phyloP scores from a whole-genome alignment of 2,113 vertebrate genomes.

The Arenaria interpres region DNA sequence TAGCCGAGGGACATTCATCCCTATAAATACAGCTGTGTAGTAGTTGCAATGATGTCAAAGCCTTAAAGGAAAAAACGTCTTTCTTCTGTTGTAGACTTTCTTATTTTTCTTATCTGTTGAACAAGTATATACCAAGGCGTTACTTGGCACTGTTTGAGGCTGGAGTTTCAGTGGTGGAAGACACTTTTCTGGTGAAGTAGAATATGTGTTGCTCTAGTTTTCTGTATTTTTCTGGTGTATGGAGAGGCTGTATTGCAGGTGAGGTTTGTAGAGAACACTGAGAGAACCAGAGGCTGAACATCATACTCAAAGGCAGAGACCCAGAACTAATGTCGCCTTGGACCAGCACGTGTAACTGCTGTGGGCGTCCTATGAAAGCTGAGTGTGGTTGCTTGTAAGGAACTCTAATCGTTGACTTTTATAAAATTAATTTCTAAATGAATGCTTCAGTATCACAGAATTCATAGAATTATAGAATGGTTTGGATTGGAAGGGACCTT shows the following conservation, averaged over 20 bases:
- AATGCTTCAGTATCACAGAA: neutral
- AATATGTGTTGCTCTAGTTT: neutral
- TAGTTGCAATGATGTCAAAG: neutral
- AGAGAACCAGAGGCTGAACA: neutral
- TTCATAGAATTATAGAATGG: neutral
- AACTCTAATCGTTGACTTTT: neutral
- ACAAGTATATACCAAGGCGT: neutral
- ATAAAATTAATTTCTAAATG: neutral
- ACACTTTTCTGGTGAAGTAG: neutral
- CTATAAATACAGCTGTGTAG: neutral
- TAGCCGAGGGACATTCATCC: neutral
- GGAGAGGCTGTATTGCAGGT: neutral
- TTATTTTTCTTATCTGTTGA: neutral
- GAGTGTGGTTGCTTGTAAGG: neutral
- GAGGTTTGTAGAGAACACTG: neutral
- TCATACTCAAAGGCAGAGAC: neutral
- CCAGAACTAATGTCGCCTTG: neutral
- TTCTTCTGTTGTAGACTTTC: neutral
- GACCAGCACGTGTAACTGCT: neutral
- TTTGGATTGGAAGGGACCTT: neutral
- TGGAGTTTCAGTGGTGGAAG: neutral
- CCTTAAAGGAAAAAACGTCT: neutral
- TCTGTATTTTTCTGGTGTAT: neutral
- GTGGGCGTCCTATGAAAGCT: accelerated
- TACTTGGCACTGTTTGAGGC: neutral